phyloP scores from a whole-genome alignment of 2,888 invertebrate genomes.

The Cephus sareptanus region DNA sequence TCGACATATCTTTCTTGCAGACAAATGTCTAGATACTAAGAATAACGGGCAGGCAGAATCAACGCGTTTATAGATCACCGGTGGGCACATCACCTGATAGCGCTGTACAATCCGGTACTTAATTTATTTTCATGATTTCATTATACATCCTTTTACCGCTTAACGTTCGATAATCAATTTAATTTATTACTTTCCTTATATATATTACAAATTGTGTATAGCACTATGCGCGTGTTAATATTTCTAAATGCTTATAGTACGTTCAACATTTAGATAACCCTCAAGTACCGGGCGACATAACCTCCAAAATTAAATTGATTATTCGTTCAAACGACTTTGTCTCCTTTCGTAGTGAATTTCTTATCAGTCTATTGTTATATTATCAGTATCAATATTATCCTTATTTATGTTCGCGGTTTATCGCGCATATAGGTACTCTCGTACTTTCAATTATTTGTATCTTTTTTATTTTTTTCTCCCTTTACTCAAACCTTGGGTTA shows the following conservation, averaged over 20 bases:
- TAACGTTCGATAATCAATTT: constrained; percentile 51
- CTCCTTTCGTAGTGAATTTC: not conserved
- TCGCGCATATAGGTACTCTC: not conserved
- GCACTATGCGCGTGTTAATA: not conserved
- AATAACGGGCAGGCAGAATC: constrained; percentile 65
- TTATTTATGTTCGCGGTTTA: not conserved
- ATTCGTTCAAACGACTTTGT: not conserved
- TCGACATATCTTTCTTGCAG: constrained; percentile 61
- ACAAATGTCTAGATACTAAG: constrained; percentile 63
- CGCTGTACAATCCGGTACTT: constrained; percentile 61
- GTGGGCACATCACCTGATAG: constrained; percentile 57
- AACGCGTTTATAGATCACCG: constrained; percentile 64
- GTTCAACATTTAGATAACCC: not conserved
- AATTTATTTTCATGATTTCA: constrained; percentile 59
- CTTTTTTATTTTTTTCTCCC: not conserved
- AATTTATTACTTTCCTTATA: constrained; percentile 26
- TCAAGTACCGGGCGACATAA: not conserved
- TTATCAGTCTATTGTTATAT: not conserved
- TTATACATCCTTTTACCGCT: constrained; percentile 22
- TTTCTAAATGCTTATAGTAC: not conserved
- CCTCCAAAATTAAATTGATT: constrained; percentile 1
- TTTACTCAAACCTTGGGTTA: not conserved
- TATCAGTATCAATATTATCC: not conserved
- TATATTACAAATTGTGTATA: not conserved
- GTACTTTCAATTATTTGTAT: not conserved